Evolutionary conservation across 2,113 vertebrate species (phyloP).

Genomic region (Cettia cetti): DNA sequence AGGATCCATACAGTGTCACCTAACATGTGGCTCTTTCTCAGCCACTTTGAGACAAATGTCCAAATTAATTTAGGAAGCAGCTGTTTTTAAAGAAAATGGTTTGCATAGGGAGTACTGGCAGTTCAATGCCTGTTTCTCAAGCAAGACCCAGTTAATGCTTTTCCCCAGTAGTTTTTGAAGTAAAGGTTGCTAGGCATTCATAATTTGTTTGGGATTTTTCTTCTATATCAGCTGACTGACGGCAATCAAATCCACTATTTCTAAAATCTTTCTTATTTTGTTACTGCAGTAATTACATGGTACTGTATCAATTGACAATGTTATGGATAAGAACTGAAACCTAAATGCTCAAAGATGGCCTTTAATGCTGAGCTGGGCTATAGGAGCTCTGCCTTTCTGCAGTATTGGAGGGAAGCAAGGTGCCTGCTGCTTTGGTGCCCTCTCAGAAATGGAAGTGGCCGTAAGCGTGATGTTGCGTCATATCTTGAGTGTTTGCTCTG

Average conservation of each 20-base stretch:
- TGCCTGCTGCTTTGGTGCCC: neutral
- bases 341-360: neutral
- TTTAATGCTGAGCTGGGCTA: neutral
- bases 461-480: fast-evolving
- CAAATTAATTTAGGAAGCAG: neutral
- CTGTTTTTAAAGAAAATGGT: neutral
- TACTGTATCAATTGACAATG: neutral
- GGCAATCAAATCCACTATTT: neutral
- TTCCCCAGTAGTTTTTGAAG: neutral
- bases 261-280: neutral
- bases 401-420: neutral
- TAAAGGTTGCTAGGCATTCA: neutral
- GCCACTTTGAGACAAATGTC: neutral
- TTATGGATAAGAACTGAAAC: neutral
- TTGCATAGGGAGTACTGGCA: neutral
- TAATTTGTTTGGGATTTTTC: neutral
- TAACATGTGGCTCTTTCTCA: neutral
- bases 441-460: neutral
- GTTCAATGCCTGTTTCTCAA: neutral
- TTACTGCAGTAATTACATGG: neutral
- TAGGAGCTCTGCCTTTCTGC: neutral
- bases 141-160: neutral
- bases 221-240: neutral
- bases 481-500: neutral
- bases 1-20: neutral